Base-by-base conservation (phyloP, 2,888 invertebrate genomes). In the Embidobia sp. region DNA sequence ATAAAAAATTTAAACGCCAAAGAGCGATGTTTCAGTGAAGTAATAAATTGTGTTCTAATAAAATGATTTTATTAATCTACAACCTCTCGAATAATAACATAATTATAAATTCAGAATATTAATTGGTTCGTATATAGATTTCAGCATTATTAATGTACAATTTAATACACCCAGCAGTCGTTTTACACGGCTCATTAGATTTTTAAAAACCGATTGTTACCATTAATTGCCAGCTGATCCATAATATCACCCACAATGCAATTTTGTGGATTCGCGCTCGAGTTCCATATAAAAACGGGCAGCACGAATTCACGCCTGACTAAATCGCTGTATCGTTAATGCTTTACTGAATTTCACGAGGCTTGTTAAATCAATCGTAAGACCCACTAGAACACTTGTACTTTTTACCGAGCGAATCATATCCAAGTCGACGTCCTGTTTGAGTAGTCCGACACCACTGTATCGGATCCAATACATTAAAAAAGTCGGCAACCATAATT, bases 401-500 rank as follows among this genome's bases (percentile, higher is more conserved):
- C 11, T 15, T 48, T 67, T 53, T 44, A 40, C 26, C 46, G 7
- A 33, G 13, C 19, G 19, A 55, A 48, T 37, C 35, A 48, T 37
- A 55, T 67, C 16, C 48, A 4, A 35, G 26, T 37, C 19, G 48
- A 46, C 35, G 66, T 67, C 15, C 48, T 49, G 31, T 57, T 67
- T 67, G 40, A 67, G 40, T 57, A 48, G 40, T 3, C 22, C 16
- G 49, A 57, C 40, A 67, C 27, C 33, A 40, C 11, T 16, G 18
- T 55, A 55, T 55, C 31, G 46, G 13, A 55, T 37, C 5, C 18
- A 10, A 53, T 51, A 33, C 42, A 35, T 59, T 49, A 37, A 57
- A 57, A 49, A 49, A 53, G 31, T 46, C 42, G 3, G 11, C 33
- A 51, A 29, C 61, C 16, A 61, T 70, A 70, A 70, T 26, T 70